Conservation (phyloP, 2,888 invertebrate genomes). For the Aplocera efformata region DNA sequence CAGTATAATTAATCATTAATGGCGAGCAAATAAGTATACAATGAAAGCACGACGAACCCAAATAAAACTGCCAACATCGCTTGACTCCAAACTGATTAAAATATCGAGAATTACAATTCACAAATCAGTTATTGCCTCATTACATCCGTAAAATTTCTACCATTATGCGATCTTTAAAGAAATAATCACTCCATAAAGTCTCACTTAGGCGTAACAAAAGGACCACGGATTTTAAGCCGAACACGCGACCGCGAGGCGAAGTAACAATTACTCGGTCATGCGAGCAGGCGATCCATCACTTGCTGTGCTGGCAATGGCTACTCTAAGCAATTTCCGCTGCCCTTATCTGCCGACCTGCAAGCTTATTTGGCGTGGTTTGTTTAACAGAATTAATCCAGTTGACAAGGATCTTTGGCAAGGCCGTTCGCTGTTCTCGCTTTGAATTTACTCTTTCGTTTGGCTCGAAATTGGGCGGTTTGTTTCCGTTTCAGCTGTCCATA, state of each 20-base stretch:
- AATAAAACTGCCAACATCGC: no score
- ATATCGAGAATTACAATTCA: no score
- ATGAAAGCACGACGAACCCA: no score
- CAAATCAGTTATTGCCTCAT: no score
- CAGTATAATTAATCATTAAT: no score
- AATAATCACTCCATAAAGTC: slow-evolving; percentile 32
- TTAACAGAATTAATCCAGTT: slow-evolving; percentile 72
- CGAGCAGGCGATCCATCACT: slow-evolving; percentile 75
- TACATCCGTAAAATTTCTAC: background rate
- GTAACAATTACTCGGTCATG: slow-evolving; percentile 78
- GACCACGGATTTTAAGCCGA: slow-evolving; percentile 50
- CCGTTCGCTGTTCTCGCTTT: slow-evolving; percentile 21
- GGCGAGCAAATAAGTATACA: no score
- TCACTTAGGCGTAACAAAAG: slow-evolving; percentile 49
- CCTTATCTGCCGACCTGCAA: slow-evolving; percentile 66
- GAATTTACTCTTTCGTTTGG: slow-evolving; percentile 12
- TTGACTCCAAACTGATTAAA: no score
- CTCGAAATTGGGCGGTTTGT: background rate
- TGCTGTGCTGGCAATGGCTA: slow-evolving; percentile 63
- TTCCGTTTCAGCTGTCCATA: slow-evolving; percentile 9
- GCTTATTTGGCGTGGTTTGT: slow-evolving; percentile 66
- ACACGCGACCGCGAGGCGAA: slow-evolving; percentile 65
- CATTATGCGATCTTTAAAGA: slow-evolving; percentile 24
- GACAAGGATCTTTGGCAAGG: slow-evolving; percentile 52
- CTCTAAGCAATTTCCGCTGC: slow-evolving; percentile 74